phyloP scores from a whole-genome alignment of 2,113 vertebrate species.

The Caloenas nicobarica region DNA sequence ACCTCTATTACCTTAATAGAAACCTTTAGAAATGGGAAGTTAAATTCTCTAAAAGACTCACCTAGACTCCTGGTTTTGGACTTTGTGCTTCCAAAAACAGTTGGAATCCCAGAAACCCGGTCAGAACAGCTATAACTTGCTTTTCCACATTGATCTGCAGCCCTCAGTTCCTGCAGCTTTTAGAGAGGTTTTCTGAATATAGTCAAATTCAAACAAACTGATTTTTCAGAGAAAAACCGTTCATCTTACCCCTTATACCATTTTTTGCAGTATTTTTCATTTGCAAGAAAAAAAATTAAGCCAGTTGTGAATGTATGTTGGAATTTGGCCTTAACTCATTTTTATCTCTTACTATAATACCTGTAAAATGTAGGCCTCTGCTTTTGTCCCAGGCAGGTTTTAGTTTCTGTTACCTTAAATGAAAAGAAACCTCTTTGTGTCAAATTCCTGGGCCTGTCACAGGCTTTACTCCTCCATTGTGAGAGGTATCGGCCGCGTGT shows the following conservation, averaged over 20 bases:
- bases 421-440: background rate
- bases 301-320: conserved; percentile 36
- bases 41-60: background rate
- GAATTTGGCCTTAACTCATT: conserved; percentile 51
- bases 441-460: background rate
- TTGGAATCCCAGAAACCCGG: background rate
- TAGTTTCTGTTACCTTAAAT: conserved; percentile 2
- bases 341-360: background rate
- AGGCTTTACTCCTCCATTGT: background rate
- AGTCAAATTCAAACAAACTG: background rate
- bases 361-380: background rate
- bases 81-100: background rate
- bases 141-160: background rate
- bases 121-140: background rate
- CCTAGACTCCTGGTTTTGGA: background rate
- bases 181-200: background rate
- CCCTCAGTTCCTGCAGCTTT: background rate
- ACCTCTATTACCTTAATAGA: background rate
- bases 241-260: background rate
- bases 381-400: background rate
- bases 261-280: background rate
- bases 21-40: background rate
- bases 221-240: background rate
- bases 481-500: background rate
- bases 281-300: background rate